phyloP scores from a whole-genome alignment of 2,113 vertebrate genomes.

The Prochilodus magdalenae region DNA sequence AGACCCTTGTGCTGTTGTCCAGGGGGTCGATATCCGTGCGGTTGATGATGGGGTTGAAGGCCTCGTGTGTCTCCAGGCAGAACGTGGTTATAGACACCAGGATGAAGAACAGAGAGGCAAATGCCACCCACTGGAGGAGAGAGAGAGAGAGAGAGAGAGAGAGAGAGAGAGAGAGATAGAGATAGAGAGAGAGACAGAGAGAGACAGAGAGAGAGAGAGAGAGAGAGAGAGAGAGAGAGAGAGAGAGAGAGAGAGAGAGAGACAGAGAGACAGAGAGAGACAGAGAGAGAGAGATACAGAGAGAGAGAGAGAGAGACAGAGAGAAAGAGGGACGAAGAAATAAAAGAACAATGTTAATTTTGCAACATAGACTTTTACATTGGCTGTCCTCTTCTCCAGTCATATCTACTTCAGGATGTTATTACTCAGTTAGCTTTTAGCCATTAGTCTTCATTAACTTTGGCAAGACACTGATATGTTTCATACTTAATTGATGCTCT shows the following conservation, averaged over 20 bases:
- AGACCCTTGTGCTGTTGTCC: conserved; percentile 83
- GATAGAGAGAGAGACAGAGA: too few species aligned
- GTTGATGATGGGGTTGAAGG: conserved; percentile 91
- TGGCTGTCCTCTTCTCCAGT: too few species aligned
- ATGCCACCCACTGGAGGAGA: conserved; percentile 85
- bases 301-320: conserved; percentile 49
- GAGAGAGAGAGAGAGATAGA: conserved; percentile 35
- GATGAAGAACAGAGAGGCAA: conserved; percentile 92
- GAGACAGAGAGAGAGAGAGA: conserved; percentile 73
- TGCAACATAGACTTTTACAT: too few species aligned
- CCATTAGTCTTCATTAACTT: too few species aligned
- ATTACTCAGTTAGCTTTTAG: too few species aligned
- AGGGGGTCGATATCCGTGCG: conserved; percentile 84
- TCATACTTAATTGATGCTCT: too few species aligned
- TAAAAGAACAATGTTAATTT: neutral
- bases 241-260: conserved; percentile 49
- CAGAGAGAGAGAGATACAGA: too few species aligned
- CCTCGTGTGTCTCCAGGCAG: conserved; percentile 91
- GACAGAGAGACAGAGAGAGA: too few species aligned
- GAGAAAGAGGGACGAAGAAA: too few species aligned
- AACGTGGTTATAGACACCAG: conserved; percentile 93
- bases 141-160: conserved; percentile 48
- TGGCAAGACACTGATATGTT: too few species aligned
- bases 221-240: conserved; percentile 51
- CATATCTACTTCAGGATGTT: too few species aligned